phyloP scores from a whole-genome alignment of 2,888 invertebrate species.

The Phoenoteleia sp. region DNA sequence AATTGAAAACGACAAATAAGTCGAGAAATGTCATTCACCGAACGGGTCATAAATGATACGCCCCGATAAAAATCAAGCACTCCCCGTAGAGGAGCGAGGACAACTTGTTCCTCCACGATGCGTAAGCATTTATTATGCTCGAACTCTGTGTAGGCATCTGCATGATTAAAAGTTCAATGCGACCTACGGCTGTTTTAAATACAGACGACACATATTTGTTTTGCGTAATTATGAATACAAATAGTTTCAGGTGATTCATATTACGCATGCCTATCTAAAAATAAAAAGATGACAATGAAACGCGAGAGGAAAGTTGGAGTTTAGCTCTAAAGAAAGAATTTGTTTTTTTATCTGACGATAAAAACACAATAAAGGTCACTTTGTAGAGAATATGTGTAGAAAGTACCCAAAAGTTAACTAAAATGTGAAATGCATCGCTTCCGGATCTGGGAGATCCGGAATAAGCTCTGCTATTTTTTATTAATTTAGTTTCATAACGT shows the following conservation, averaged over 20 bases:
- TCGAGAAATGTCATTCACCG: conserved; percentile 46
- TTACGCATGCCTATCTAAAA: background rate
- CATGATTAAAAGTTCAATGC: conserved; percentile 58
- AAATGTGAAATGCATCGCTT: no score
- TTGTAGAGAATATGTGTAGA: no score
- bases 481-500: no score
- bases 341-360: no score
- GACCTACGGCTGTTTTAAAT: conserved; percentile 45
- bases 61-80: conserved; percentile 51
- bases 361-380: no score
- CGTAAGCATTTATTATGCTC: conserved; percentile 45
- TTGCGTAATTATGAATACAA: conserved; percentile 58
- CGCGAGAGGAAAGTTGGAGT: no score
- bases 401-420: no score
- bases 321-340: no score
- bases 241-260: conserved; percentile 15
- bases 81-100: conserved; percentile 26
- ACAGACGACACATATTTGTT: conserved; percentile 56
- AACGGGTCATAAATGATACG: conserved; percentile 40
- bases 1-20: conserved; percentile 55
- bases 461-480: no score
- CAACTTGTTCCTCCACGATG: conserved; percentile 42
- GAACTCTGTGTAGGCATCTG: background rate
- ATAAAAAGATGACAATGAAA: no score
- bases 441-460: no score